Evolutionary conservation across 2,888 invertebrate species (phyloP), one percentile per base, ranked within the genome.

Genomic region (Agelastica alni): DNA sequence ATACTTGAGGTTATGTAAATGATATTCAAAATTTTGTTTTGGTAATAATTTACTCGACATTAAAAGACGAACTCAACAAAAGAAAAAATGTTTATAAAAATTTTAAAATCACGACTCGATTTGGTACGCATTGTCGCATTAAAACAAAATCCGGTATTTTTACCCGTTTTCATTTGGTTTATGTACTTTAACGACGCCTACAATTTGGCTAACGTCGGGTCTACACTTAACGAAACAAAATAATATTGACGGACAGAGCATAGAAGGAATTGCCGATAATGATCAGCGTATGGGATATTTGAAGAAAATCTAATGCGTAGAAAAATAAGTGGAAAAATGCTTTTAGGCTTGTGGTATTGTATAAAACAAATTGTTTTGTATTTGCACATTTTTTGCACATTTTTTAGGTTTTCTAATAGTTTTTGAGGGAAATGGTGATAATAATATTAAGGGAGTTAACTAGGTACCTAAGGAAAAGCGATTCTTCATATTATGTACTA

Each of bases 291-390:
- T 46, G 34, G 45, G 45, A 14, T 34, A 37, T 37, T 46, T 36
- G 46, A 28, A 46, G 17, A 31, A 46, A 46, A 46, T 46, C 46
- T 46, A 46, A 46, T 46, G 46, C 17, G 46, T 28, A 37, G n/a
- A n/a, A 37, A 46, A 46, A 46, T 46, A 46, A 36, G 36, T 46
- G 46, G 28, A 37, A 46, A 36, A 37, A 37, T 46, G 46, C 46
- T 37, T 37, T 46, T 37, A 46, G 36, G 34, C 34, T 36, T 46
- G 36, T 36, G 34, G 9, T 45, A 34, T 28, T 22, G 34, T 12
- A 26, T 45, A 36, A 36, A 20, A 46, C 46, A 46, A 46, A 46
- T 36, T 46, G 37, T 37, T 46, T 36, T 36, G 17, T 46, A 46
- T 46, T 16, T 28, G 26, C 16, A 31, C 26, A 46, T 46, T 36